Percentiles rank a stretch among this genome's conserved stretches.
phyloP scores from a whole-genome alignment of 2,797 vertebrate species.

The Pseudomugil tenellus region DNA sequence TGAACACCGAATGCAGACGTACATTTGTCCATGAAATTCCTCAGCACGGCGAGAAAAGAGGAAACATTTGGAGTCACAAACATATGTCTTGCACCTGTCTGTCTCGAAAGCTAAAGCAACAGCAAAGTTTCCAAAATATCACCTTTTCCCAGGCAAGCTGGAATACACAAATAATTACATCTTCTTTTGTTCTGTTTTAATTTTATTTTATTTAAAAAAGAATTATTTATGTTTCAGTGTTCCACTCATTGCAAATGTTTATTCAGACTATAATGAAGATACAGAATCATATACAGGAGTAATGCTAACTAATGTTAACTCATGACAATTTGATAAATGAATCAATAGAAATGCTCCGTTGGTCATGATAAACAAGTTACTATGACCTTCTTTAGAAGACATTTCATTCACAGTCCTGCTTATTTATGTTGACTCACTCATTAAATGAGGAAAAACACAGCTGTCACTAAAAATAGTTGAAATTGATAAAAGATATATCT shows the following conservation, averaged over 20 bases:
- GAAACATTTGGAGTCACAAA: background rate
- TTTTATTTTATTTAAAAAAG: background rate
- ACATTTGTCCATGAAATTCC: slow-evolving; percentile 1
- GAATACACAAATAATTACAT: background rate
- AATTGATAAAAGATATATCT: too few species aligned
- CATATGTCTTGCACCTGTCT: background rate
- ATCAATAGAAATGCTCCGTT: background rate
- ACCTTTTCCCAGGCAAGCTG: background rate
- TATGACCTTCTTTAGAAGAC: too few species aligned
- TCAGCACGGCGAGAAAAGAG: background rate
- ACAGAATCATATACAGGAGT: background rate
- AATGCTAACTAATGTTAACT: background rate
- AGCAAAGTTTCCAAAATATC: background rate
- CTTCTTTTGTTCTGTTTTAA: background rate
- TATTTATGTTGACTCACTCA: too few species aligned
- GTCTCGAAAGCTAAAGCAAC: background rate
- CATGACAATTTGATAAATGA: background rate
- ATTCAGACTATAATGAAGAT: background rate
- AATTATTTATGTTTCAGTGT: background rate
- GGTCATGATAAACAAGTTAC: background rate
- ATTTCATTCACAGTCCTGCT: too few species aligned
- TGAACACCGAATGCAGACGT: background rate
- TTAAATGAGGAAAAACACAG: too few species aligned
- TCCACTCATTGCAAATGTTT: background rate
- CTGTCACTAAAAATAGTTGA: too few species aligned